phyloP scores from a whole-genome alignment of 2,888 invertebrate genomes.

The Apocheima hispidaria region DNA sequence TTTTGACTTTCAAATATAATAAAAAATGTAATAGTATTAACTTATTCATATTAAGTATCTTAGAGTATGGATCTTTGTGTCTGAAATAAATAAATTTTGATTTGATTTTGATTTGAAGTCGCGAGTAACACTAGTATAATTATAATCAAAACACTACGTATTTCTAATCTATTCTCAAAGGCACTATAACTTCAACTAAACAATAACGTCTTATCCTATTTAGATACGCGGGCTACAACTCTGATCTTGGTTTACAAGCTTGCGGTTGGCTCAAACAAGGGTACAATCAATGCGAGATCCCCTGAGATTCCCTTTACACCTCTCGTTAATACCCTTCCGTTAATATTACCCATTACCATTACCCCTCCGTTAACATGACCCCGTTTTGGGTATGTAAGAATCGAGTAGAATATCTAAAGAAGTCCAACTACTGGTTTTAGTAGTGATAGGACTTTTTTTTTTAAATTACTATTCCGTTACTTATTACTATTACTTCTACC shows the following conservation, averaged over 20 bases:
- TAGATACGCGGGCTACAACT: constrained; percentile 10
- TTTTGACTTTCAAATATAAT: too few relatives aligned
- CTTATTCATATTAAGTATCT: too few relatives aligned
- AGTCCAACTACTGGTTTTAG: not conserved
- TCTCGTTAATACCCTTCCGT: constrained; percentile 34
- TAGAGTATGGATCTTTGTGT: too few relatives aligned
- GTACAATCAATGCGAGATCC: constrained; percentile 15
- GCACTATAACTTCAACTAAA: not conserved
- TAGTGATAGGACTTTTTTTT: too few relatives aligned
- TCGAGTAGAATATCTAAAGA: constrained; percentile 4
- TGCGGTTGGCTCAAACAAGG: constrained; percentile 9
- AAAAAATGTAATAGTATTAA: too few relatives aligned
- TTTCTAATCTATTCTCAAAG: constrained; percentile 2
- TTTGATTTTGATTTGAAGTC: too few relatives aligned
- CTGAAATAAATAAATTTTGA: too few relatives aligned
- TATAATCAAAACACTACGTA: not conserved
- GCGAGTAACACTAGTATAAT: not conserved
- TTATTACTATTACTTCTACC: too few relatives aligned
- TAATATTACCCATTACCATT: constrained; percentile 23
- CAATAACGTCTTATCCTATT: constrained; percentile 12
- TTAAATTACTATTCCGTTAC: too few relatives aligned
- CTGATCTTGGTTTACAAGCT: constrained; percentile 18
- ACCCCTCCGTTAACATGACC: constrained; percentile 26
- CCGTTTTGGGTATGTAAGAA: constrained; percentile 14
- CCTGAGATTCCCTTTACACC: constrained; percentile 27